phyloP scores from a whole-genome alignment of 2,888 invertebrate species.

The Eubasilissa splendida region DNA sequence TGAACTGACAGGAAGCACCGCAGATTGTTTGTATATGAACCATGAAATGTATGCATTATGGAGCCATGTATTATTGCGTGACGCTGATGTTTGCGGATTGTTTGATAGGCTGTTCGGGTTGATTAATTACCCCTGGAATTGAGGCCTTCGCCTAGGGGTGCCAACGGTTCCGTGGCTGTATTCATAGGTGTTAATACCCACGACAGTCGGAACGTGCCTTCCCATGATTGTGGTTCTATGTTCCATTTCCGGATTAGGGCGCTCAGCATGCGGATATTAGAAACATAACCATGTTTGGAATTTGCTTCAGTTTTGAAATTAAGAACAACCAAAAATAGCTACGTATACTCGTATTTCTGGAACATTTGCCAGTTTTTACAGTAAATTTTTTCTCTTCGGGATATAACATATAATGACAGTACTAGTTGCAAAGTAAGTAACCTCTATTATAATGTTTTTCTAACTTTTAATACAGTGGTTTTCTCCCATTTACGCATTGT shows the following conservation, averaged over 20 bases:
- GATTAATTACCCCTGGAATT: slow-evolving; percentile 25
- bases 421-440: no score
- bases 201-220: not conserved
- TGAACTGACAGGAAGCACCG: no score
- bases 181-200: not conserved
- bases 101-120: slow-evolving; percentile 28
- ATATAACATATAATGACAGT: no score
- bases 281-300: slow-evolving; percentile 4
- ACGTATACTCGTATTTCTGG: no score
- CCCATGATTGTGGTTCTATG: not conserved
- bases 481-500: no score
- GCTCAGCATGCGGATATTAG: not conserved
- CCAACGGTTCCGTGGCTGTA: not conserved
- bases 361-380: no score
- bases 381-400: no score
- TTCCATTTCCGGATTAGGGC: not conserved
- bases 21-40: no score
- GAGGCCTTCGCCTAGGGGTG: not conserved
- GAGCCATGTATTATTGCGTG: not conserved
- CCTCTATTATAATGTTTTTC: no score
- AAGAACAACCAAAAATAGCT: not conserved
- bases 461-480: no score
- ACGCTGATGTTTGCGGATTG: slow-evolving; percentile 34
- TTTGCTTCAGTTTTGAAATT: not conserved
- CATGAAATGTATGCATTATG: no score